Conservation (phyloP, 1,140 invertebrate species). For the Globodera rostochiensis region DNA sequence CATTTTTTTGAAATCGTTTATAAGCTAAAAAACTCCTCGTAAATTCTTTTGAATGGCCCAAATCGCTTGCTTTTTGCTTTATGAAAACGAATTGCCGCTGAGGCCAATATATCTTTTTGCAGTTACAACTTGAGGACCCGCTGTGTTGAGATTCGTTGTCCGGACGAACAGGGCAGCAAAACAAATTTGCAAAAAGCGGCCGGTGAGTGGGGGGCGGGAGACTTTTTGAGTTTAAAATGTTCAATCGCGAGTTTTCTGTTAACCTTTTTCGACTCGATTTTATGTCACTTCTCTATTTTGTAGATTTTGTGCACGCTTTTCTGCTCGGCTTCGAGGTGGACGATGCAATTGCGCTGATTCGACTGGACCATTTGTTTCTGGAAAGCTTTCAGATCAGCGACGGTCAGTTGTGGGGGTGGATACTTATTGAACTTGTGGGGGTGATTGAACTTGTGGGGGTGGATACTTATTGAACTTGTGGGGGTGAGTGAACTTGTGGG, state of each 20-base stretch:
- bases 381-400: conserved; percentile 96
- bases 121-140: conserved; percentile 85
- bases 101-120: conserved; percentile 30
- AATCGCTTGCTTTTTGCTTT: no score
- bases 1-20: background rate
- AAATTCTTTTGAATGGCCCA: background rate
- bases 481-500: no score
- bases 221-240: background rate
- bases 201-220: background rate
- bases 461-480: no score
- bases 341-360: conserved; percentile 88
- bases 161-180: conserved; percentile 72
- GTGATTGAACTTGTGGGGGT: no score
- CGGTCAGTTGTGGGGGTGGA: conserved; percentile 67
- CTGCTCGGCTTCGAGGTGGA: conserved; percentile 94
- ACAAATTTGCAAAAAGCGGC: conserved; percentile 91
- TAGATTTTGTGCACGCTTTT: conserved; percentile 94
- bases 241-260: background rate
- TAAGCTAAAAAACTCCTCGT: no score
- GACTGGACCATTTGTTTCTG: conserved; percentile 94
- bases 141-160: conserved; percentile 81
- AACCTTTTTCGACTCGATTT: background rate
- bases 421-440: background rate
- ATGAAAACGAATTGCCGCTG: no score
- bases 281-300: background rate